Evolutionary conservation across 2,797 vertebrate species (phyloP).

Genomic region (Chrysocyon brachyurus): DNA sequence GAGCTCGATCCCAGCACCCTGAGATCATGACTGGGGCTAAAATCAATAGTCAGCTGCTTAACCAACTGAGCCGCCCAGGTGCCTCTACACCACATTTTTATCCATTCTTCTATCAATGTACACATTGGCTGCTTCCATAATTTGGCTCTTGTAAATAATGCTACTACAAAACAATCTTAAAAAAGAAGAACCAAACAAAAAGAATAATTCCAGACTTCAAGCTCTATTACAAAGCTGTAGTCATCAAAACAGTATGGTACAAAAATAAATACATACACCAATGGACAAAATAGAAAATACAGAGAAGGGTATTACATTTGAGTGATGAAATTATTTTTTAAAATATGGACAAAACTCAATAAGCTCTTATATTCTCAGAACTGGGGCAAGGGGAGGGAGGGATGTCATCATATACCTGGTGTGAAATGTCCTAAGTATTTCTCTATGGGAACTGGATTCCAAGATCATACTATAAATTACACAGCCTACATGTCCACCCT

Average conservation of each 20-base stretch:
- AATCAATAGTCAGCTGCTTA: background rate
- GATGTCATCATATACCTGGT: background rate
- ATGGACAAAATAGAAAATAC: background rate
- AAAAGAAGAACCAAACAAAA: background rate
- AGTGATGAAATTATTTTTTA: background rate
- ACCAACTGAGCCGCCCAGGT: background rate
- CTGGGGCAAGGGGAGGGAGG: rapidly evolving
- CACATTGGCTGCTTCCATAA: background rate
- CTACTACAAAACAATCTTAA: background rate
- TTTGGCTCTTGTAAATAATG: background rate
- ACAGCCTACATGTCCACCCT: background rate
- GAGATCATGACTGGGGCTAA: background rate
- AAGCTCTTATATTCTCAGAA: background rate
- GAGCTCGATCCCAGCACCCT: background rate
- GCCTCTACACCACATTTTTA: background rate
- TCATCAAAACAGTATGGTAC: background rate
- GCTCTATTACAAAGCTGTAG: background rate
- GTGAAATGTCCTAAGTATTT: background rate
- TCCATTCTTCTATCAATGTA: background rate
- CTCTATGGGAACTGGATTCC: background rate
- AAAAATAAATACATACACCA: background rate
- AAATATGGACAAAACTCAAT: background rate
- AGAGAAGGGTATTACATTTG: background rate
- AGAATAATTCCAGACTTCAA: background rate
- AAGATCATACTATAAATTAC: background rate